Evolutionary conservation across 2,888 invertebrate species (phyloP), one percentile per base, ranked within the genome.

Genomic region (Apamea sordens): DNA sequence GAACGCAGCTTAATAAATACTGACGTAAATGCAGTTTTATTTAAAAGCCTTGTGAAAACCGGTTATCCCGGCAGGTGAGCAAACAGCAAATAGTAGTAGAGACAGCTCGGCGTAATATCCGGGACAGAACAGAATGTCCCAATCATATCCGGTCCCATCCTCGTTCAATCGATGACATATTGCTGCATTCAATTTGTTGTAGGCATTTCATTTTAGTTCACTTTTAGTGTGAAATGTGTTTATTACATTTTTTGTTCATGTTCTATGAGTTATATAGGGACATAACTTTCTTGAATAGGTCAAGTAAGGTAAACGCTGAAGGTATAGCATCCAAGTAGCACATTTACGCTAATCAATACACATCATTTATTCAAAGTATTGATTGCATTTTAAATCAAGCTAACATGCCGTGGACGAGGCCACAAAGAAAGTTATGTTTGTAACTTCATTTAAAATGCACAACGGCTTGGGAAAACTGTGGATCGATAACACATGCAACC

Each of bases 31-130:
- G 65, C 71, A 82, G 65, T 81, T 86, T 82, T 71, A 79, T 86
- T 87, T 76, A 76, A 82, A 79, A 67, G 68, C 65, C 28, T 61
- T 44, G 75, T 81, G 80, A 76, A 78, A 82, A 59, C 84, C 75
- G 73, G 68, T 80, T 83, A 76, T 85, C 73, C 77, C 73, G 79
- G 59, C 86, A 91, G 91, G 89, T 91, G 88, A 85, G 82, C 86
- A 90, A 89, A 89, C 84, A 83, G 84, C 79, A 68, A 88, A 86
- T 87, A 88, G 84, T 90, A 85, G 89, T 89, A 85, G 88, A 88
- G 85, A 83, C 80, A 82, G 88, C 87, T 80, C 86, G 79, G 84
- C 83, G 92, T 90, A 94, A 94, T 94, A 92, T 94, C 93, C 93
- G 93, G 92, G 61, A 56, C 85, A 87, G 90, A 88, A 89, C 89